These are phyloP conservation scores for Myxocyprinus asiaticus DNA, from an alignment of 2,113 vertebrate genomes.

Conservation along the genomic window DNA sequence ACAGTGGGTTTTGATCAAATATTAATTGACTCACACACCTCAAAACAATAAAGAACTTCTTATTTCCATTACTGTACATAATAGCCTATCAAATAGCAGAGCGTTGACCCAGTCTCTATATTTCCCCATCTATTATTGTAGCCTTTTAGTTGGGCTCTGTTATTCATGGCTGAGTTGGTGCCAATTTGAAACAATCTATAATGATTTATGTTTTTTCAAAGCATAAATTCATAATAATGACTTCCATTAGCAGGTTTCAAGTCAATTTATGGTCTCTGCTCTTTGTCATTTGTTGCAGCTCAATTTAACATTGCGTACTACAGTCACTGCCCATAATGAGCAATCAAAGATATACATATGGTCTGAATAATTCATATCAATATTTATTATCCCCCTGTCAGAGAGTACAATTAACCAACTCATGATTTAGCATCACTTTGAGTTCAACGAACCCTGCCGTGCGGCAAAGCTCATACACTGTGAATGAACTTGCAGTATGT, in stretches of 20 bases:
- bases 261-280: slow-evolving; percentile 56
- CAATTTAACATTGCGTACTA: slow-evolving; percentile 47
- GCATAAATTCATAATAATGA: slow-evolving; percentile 60
- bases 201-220: slow-evolving; percentile 26
- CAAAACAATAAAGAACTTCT: neutral
- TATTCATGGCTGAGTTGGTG: slow-evolving; percentile 33
- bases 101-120: neutral
- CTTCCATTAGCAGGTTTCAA: slow-evolving; percentile 57
- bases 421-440: slow-evolving; percentile 64
- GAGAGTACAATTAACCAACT: slow-evolving; percentile 66
- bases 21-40: neutral
- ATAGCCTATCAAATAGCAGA: slow-evolving; percentile 2
- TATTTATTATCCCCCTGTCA: slow-evolving; percentile 69
- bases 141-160: slow-evolving; percentile 14
- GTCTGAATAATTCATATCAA: slow-evolving; percentile 67
- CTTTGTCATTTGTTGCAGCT: slow-evolving; percentile 49
- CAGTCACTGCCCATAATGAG: slow-evolving; percentile 55
- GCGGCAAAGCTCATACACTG: slow-evolving; percentile 4
- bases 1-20: slow-evolving; percentile 15
- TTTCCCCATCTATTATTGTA: slow-evolving; percentile 39
- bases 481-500: slow-evolving; percentile 27
- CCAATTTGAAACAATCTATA: slow-evolving; percentile 54
- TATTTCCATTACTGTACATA: slow-evolving; percentile 9
- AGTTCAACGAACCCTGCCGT: slow-evolving; percentile 35
- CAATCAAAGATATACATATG: slow-evolving; percentile 65